A percentile compares a stretch with the other conserved stretches of the same genome.
phyloP scores from a whole-genome alignment of 2,797 vertebrate genomes.

The Phrynocephalus vlangalii region DNA sequence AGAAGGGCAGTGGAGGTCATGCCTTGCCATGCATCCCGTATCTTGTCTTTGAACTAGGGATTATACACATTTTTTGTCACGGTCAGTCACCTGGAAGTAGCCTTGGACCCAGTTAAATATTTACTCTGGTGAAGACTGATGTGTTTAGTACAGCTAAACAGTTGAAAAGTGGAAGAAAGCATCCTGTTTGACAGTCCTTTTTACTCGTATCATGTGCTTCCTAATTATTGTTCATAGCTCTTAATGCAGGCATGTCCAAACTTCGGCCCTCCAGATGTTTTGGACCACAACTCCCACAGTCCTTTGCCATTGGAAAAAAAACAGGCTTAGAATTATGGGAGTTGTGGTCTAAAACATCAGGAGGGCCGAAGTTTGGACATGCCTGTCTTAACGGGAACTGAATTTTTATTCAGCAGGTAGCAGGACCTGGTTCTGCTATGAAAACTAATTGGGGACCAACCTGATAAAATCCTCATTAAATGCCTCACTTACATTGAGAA shows the following conservation, averaged over 20 bases:
- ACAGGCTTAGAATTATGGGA: too few species aligned
- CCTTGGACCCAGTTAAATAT: slow-evolving; percentile 29
- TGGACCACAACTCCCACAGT: too few species aligned
- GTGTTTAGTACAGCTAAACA: slow-evolving; percentile 14
- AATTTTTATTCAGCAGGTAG: background rate
- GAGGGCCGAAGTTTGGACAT: too few species aligned
- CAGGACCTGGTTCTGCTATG: too few species aligned
- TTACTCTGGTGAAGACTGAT: background rate
- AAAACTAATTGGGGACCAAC: too few species aligned
- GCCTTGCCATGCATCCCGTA: background rate
- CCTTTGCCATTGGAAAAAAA: too few species aligned
- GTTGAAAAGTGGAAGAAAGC: background rate
- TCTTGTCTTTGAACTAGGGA: background rate
- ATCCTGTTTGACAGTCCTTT: background rate
- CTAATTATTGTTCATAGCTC: background rate
- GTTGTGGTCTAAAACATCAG: too few species aligned
- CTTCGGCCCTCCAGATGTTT: too few species aligned
- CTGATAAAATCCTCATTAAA: too few species aligned
- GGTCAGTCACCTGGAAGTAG: background rate
- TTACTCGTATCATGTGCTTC: background rate
- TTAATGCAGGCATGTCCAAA: background rate
- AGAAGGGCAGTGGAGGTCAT: background rate
- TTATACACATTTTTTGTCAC: background rate
- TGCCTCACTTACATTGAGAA: too few species aligned
- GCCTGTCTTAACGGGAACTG: background rate